phyloP scores from a whole-genome alignment of 2,113 vertebrate species.

The Serinus canaria region DNA sequence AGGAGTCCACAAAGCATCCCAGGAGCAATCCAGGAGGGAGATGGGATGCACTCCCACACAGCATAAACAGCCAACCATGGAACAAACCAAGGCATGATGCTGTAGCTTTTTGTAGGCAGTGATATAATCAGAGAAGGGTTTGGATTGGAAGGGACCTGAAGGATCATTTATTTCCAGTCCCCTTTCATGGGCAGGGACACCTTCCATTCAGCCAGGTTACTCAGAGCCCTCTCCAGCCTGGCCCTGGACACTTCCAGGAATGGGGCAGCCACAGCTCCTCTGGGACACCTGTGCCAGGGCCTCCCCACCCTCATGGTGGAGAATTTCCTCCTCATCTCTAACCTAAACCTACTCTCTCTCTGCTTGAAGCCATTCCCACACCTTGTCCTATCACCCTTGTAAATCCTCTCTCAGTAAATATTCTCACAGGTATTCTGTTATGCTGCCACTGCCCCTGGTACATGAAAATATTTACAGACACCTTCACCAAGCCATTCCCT shows the following conservation, averaged over 20 bases:
- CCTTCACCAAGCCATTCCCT: neutral
- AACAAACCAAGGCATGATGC: neutral
- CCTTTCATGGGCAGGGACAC: neutral
- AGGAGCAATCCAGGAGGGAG: neutral
- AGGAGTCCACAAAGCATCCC: neutral
- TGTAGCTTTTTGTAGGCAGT: neutral
- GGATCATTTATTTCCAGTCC: neutral
- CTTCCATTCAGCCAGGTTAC: neutral
- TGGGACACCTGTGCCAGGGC: neutral
- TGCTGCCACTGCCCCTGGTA: neutral
- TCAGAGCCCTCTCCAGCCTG: neutral
- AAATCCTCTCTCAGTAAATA: neutral
- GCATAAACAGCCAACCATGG: neutral
- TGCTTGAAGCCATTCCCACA: neutral
- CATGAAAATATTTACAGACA: neutral
- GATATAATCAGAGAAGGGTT: neutral
- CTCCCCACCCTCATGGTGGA: rapidly evolving
- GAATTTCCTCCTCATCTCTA: neutral
- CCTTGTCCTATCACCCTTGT: neutral
- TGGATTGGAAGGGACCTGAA: neutral
- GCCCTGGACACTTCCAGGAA: neutral
- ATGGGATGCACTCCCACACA: neutral
- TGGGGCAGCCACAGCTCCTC: neutral
- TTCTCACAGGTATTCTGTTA: neutral
- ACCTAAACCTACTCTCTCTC: neutral